A percentile compares a stretch with the other conserved stretches of the same genome.
Evolutionary conservation across 2,888 invertebrate species (phyloP).

Genomic region (Chouioia cunea): DNA sequence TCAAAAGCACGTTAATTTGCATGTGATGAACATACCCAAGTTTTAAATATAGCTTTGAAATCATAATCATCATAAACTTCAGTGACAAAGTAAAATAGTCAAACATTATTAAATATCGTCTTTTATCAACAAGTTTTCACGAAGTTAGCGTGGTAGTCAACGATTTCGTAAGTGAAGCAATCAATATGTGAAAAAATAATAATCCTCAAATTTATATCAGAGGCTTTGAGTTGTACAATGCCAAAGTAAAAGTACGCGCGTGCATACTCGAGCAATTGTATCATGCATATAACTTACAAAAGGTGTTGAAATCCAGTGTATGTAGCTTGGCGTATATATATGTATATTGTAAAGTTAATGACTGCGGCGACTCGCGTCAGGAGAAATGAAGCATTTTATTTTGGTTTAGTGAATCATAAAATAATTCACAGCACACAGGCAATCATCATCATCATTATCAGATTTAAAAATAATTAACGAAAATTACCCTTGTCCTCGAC

Average conservation of each 20-base stretch:
- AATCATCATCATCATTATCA: conserved; percentile 31
- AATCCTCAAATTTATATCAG: too few species aligned
- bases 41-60: too few species aligned
- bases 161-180: too few species aligned
- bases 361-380: not conserved
- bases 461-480: not conserved
- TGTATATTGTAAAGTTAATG: conserved; percentile 18
- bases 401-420: conserved; percentile 20
- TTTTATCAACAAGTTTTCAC: not conserved
- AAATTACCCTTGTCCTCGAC: too few species aligned
- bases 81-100: too few species aligned
- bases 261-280: not conserved
- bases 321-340: too few species aligned
- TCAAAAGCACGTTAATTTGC: too few species aligned
- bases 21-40: too few species aligned
- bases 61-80: too few species aligned
- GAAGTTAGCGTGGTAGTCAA: too few species aligned
- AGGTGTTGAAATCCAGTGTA: conserved; percentile 29
- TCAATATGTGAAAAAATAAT: too few species aligned
- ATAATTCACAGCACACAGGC: conserved; percentile 26
- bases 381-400: conserved; percentile 31
- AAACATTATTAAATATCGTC: too few species aligned
- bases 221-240: not conserved
- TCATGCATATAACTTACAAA: conserved; percentile 1
- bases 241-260: conserved; percentile 7